A percentile compares a stretch with the other conserved stretches of the same genome.
These are phyloP conservation scores for Tupaia chinensis DNA, from an alignment of 2,113 vertebrate species.

Conservation along the genomic window DNA sequence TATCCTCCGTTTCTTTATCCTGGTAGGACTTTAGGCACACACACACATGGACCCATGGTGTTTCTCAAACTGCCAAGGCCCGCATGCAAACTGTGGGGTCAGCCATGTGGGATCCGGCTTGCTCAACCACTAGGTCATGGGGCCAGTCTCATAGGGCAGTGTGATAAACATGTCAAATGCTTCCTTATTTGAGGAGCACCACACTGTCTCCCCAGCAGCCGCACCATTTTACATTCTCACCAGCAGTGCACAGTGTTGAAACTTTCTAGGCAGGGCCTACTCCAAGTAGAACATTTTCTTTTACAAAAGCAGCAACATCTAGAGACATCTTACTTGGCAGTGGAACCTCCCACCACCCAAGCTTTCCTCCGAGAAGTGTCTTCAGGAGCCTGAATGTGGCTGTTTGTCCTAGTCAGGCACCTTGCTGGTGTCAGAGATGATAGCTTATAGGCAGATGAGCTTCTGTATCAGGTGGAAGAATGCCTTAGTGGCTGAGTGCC, in stretches of 20 bases:
- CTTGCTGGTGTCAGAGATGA: fast-evolving
- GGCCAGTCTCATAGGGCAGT: too few relatives aligned
- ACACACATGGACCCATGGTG: too few relatives aligned
- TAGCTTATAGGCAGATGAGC: background rate
- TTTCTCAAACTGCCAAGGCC: too few relatives aligned
- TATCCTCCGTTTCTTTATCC: too few relatives aligned
- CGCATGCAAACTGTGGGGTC: too few relatives aligned
- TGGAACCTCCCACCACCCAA: too few relatives aligned
- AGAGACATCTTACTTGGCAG: background rate
- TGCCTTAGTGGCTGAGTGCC: background rate
- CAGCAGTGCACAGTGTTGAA: background rate
- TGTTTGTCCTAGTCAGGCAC: fast-evolving
- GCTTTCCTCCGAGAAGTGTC: background rate
- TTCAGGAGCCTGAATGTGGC: background rate
- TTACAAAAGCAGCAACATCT: background rate
- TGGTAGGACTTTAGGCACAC: too few relatives aligned
- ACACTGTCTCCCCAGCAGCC: fast-evolving
- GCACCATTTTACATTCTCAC: too few relatives aligned
- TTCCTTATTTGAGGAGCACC: background rate
- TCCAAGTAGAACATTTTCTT: background rate
- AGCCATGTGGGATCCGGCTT: too few relatives aligned
- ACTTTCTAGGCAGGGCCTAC: background rate
- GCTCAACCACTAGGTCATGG: too few relatives aligned
- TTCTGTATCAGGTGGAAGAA: background rate
- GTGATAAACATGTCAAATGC: background rate